Percentiles rank a stretch among this genome's conserved stretches.
phyloP scores from a whole-genome alignment of 2,888 invertebrate species.

The Xylota segnis region DNA sequence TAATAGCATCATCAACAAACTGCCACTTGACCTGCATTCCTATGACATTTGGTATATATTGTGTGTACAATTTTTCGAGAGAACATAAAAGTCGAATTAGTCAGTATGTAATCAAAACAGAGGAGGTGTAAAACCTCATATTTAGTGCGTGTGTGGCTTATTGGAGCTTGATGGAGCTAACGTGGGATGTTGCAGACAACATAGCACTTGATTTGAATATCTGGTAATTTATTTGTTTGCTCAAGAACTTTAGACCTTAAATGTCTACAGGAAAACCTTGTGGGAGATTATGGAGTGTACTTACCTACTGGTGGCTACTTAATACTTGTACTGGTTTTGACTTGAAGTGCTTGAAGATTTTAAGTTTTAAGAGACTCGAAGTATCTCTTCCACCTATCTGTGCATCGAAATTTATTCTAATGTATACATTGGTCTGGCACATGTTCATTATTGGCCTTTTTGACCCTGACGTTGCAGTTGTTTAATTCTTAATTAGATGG shows the following conservation, averaged over 20 bases:
- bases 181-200: conserved; percentile 8
- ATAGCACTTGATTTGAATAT: conserved; percentile 42
- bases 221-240: conserved; percentile 24
- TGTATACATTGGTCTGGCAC: too few species aligned
- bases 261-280: conserved; percentile 21
- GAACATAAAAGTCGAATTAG: neutral
- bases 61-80: conserved; percentile 11
- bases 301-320: conserved; percentile 6
- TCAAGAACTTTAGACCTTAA: conserved; percentile 32
- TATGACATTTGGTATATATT: conserved; percentile 17
- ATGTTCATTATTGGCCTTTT: too few species aligned
- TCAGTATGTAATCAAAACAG: neutral
- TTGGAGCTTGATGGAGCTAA: neutral
- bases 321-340: neutral
- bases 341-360: neutral
- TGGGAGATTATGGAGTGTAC: neutral
- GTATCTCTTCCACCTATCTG: too few species aligned
- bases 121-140: conserved; percentile 14
- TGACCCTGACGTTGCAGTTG: too few species aligned
- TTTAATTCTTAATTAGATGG: too few species aligned
- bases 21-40: conserved; percentile 48
- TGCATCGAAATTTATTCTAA: too few species aligned
- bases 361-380: too few species aligned
- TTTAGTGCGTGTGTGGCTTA: conserved; percentile 1
- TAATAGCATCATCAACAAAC: conserved; percentile 9